phyloP scores from a whole-genome alignment of 2,113 vertebrate genomes.

The Motacilla alba region DNA sequence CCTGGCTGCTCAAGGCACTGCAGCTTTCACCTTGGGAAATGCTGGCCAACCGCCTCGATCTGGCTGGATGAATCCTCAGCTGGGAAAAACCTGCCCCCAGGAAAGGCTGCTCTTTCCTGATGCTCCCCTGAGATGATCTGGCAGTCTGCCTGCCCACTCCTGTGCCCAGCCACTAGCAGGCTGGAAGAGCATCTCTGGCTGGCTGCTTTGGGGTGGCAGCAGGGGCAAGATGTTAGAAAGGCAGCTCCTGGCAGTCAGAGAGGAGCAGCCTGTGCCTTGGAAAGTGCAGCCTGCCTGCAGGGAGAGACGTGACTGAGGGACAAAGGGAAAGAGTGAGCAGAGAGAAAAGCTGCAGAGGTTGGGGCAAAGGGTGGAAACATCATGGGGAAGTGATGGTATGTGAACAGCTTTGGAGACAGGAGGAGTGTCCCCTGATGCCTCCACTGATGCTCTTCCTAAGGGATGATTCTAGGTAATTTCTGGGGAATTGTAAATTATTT shows the following conservation, averaged over 20 bases:
- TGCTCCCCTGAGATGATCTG: not conserved
- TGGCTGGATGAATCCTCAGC: not conserved
- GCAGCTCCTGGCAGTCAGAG: not conserved
- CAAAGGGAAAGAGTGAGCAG: not conserved
- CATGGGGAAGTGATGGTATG: fast-evolving
- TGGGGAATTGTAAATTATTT: not conserved
- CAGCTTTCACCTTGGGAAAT: not conserved
- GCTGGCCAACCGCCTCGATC: not conserved
- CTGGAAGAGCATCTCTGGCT: not conserved
- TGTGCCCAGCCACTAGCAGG: not conserved
- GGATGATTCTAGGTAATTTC: not conserved
- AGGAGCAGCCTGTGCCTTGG: not conserved
- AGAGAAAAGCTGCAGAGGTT: not conserved
- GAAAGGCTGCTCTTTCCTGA: not conserved
- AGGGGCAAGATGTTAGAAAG: not conserved
- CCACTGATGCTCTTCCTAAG: not conserved
- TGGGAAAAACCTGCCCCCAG: not conserved
- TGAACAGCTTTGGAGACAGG: not conserved
- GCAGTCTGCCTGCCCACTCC: not conserved
- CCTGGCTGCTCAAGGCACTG: not conserved
- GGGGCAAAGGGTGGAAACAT: not conserved
- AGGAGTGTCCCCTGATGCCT: not conserved
- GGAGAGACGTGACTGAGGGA: not conserved
- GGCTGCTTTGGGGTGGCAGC: not conserved
- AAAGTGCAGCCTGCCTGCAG: not conserved